Evolutionary conservation across 1,140 invertebrate genomes (phyloP), one percentile per base, ranked within the genome.

Genomic region (Conopomorpha cramerella): DNA sequence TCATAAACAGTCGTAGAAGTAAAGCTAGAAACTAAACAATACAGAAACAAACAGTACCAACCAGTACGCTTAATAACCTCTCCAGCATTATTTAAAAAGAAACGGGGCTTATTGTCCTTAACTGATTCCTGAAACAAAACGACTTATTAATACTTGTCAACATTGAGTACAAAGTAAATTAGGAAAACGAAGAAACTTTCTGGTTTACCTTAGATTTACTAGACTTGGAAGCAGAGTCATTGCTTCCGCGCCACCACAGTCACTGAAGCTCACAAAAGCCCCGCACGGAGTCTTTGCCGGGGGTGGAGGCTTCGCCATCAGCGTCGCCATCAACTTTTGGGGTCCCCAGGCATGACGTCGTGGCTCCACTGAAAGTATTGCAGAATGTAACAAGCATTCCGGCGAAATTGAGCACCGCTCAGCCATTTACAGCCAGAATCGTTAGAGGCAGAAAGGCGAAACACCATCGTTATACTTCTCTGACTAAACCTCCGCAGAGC

Each of bases 161-260:
- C n/a, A n/a, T n/a, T n/a, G n/a, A n/a, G n/a, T n/a, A n/a, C n/a
- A n/a, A n/a, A n/a, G n/a, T n/a, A n/a, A n/a, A n/a, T n/a, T n/a
- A 3, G 15, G n/a, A 26, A 12, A 30, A 16, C 4, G 2, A 31
- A 27, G 34, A 34, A 1, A 15, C 30, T 16, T 32, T 4, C 11
- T 16, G 12, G 16, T 39, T n/a, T 4, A 70, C 68, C 68, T 73
- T 73, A 50, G 68, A 68, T 55, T 71, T 74, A 58, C 56, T 71
- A 67, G 68, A 73, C 60, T 71, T 68, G 66, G 68, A 74, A 71
- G 68, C 68, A 61, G 57, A 59, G 53, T 67, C 66, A 55, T 52
- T 66, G 65, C 68, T 68, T 65, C 68, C 68, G 51, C 62, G 62
- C 68, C 68, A 73, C 68, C 65, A 71, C 60, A 54, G 66, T 73